Percentiles rank a stretch among this genome's conserved stretches.
phyloP scores from a whole-genome alignment of 2,797 vertebrate species.

The Macropodus opercularis region DNA sequence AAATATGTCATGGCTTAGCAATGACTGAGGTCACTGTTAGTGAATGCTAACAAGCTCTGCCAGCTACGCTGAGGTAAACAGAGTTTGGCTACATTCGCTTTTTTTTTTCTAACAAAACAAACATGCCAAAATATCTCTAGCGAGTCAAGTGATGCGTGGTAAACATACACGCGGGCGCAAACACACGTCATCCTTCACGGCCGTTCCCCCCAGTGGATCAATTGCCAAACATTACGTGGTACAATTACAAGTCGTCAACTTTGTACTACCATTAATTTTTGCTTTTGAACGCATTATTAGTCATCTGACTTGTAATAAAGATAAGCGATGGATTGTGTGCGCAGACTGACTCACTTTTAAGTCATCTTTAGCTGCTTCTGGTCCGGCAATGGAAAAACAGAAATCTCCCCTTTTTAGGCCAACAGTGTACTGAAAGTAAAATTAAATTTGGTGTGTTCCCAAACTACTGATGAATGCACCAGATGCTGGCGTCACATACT shows the following conservation, averaged over 20 bases:
- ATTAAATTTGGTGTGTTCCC: conserved; percentile 13
- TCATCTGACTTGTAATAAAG: conserved; percentile 4
- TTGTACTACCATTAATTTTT: conserved; percentile 8
- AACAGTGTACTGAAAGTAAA: conserved; percentile 6
- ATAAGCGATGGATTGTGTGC: conserved; percentile 12
- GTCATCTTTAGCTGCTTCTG: conserved; percentile 1
- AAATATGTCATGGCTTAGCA: conserved; percentile 61
- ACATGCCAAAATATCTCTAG: neutral
- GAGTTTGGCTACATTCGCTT: conserved; percentile 25
- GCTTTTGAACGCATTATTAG: conserved; percentile 17
- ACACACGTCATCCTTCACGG: neutral
- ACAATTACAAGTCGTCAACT: conserved; percentile 13
- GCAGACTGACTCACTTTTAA: conserved; percentile 6
- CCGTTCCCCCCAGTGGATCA: neutral
- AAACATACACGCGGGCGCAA: neutral
- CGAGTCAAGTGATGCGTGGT: neutral
- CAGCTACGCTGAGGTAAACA: conserved; percentile 25
- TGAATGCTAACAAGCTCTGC: conserved; percentile 33
- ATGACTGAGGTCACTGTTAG: conserved; percentile 59
- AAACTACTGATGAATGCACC: conserved; percentile 13
- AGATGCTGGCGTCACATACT: conserved; percentile 12
- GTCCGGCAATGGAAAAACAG: conserved; percentile 17
- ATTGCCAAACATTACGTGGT: neutral
- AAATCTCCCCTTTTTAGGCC: conserved; percentile 4
- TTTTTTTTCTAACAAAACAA: conserved; percentile 16